Evolutionary conservation across 2,888 invertebrate genomes (phyloP), one percentile per base, ranked within the genome.

Genomic region (Drosophila hamatofila): DNA sequence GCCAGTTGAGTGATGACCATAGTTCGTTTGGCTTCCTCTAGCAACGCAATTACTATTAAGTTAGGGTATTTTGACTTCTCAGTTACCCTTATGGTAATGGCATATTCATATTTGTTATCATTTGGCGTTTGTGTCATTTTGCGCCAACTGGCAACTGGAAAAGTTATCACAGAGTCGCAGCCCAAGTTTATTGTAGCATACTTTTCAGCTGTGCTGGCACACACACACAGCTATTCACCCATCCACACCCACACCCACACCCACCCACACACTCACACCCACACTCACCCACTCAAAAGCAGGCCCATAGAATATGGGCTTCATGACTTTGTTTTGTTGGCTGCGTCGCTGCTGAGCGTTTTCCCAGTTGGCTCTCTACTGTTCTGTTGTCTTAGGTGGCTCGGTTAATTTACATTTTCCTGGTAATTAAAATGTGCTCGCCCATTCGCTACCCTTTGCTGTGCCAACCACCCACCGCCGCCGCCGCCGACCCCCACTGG

Each of bases 331-430:
- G 83, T 80, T 68, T 73, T 69, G 69, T 61, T 46, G 52, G 52
- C 42, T 62, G 68, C 54, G 67, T 48, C 61, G 71, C 48, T 27
- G 56, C 33, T 66, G 51, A 56, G 44, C 51, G 62, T 75, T 66
- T 70, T 77, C 72, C 72, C 74, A 75, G 59, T 74, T 69, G 71
- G 54, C 8, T n/a, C 39, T 35, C 33, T 23, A 35, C 78, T 80
- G 86, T 71, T 81, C 54, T 85, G 86, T 81, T 78, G 87, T 86
- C 89, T 86, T 81, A 81, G 74, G 81, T 75, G 75, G 75, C 66
- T 85, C 68, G 88, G 83, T 76, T 89, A 89, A 89, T 89, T 89
- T 85, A 88, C 89, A 85, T 85, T 89, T 89, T 83, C 74, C 81
- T 89, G 88, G 83, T 89, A 85, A 85, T 85, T 85, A 85, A 89